Base-by-base conservation (phyloP, 2,113 vertebrate species). In the Hiodon tergisus region DNA sequence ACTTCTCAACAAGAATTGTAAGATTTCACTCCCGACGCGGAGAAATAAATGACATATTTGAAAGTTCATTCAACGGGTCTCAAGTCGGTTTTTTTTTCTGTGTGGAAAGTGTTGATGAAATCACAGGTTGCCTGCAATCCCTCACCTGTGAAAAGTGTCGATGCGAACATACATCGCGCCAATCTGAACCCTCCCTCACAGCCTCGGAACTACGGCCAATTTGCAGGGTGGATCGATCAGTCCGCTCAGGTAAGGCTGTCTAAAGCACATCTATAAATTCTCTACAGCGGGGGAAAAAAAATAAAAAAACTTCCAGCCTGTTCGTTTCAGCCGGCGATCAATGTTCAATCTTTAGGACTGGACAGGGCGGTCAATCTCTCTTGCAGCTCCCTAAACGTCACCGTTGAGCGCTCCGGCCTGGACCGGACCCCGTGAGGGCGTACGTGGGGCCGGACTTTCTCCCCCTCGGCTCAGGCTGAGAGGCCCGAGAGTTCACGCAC, bases 201-300 rank as follows among this genome's bases (percentile, higher is more conserved):
- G 48, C n/a, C 31, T 50, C 6, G 13, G 54, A 71, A 13, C 46
- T 59, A 59, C 17, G 6, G 53, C 55, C 55, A 7, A 6, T 17
- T 51, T 50, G 46, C 46, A 58, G 60, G 47, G 31, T 47, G n/a
- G 31, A 59, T 71, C 55, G 17, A 60, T 60, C 6, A 46, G 17
- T 17, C 72, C n/a, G 5, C 46, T 16, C 50, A 74, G 50, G 17
- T 74, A 61, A 69, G 47, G 31, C 62, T 47, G 11, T 53, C 50
- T 60, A 67, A 76, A 52, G 57, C 5, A 17, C 51, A 53, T 68
- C 66, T 14, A 31, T 69, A 63, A 69, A 62, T 62, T 68, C 67
- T 8, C 3, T 50, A 31, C 16, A 74, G 48, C 53, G 31, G 31
- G 31, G 31, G 31, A 31, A 31, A 31, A 31, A 31, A 31, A 55